phyloP scores from a whole-genome alignment of 2,888 invertebrate genomes.

The Hymenopus coronatus region DNA sequence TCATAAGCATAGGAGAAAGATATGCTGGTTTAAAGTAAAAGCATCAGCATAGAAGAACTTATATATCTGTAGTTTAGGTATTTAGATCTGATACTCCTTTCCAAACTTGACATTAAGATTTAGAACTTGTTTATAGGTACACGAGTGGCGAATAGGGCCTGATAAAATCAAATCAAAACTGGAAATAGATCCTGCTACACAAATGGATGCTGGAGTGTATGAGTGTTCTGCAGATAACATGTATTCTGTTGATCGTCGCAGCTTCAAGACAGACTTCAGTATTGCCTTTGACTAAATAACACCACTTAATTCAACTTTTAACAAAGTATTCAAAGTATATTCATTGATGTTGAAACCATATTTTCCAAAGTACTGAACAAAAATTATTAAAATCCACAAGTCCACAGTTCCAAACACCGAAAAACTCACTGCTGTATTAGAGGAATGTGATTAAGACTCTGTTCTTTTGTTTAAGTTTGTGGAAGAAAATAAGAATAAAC shows the following conservation, averaged over 20 bases:
- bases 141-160: constrained; percentile 82
- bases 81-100: no score
- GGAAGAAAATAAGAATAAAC: no score
- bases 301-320: neutral
- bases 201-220: constrained; percentile 94
- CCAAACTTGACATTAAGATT: neutral
- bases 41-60: no score
- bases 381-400: neutral
- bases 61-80: no score
- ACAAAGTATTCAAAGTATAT: neutral
- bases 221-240: constrained; percentile 93
- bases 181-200: constrained; percentile 92
- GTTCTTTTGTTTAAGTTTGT: no score
- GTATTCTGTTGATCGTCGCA: constrained; percentile 86
- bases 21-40: no score
- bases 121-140: constrained; percentile 58
- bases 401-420: neutral
- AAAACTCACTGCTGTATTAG: neutral
- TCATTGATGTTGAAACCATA: neutral
- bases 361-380: neutral
- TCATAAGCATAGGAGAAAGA: no score
- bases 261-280: constrained; percentile 90
- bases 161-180: constrained; percentile 87
- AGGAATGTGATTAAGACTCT: neutral
- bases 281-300: constrained; percentile 74